phyloP scores from a whole-genome alignment of 2,797 vertebrate species.

The Furcifer pardalis region DNA sequence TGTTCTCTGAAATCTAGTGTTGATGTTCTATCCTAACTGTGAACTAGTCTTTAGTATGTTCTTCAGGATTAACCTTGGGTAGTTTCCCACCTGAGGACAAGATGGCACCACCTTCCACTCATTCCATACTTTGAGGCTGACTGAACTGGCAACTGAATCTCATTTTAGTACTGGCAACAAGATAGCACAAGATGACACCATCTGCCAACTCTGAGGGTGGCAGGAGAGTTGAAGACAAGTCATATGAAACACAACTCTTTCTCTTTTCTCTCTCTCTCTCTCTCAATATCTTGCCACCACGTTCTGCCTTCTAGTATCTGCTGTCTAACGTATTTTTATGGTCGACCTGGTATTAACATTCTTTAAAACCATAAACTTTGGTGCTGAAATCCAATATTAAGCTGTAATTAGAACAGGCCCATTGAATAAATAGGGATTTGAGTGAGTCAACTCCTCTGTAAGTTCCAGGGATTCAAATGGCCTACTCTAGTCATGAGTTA shows the following conservation, averaged over 20 bases:
- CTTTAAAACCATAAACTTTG: not conserved
- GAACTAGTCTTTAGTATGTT: slow-evolving; percentile 11
- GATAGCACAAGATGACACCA: not conserved
- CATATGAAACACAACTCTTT: not conserved
- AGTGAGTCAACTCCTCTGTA: no score
- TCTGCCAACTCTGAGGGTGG: not conserved
- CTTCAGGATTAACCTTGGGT: not conserved
- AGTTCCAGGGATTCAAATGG: no score
- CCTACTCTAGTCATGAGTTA: no score
- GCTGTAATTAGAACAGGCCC: no score
- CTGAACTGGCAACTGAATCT: not conserved
- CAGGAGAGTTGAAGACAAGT: not conserved
- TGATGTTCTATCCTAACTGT: not conserved
- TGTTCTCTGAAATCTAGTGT: not conserved
- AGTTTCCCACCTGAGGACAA: not conserved
- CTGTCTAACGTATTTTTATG: not conserved
- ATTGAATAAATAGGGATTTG: no score
- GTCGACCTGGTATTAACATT: not conserved
- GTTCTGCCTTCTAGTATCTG: not conserved
- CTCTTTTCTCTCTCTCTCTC: no score
- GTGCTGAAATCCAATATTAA: no score
- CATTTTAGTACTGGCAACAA: not conserved
- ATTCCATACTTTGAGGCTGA: not conserved
- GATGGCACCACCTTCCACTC: not conserved
- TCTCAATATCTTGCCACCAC: no score